Percentiles rank a stretch among this genome's conserved stretches.
These are phyloP conservation scores for Hypolimnas misippus DNA, from an alignment of 2,888 invertebrate species.

Conservation along the genomic window DNA sequence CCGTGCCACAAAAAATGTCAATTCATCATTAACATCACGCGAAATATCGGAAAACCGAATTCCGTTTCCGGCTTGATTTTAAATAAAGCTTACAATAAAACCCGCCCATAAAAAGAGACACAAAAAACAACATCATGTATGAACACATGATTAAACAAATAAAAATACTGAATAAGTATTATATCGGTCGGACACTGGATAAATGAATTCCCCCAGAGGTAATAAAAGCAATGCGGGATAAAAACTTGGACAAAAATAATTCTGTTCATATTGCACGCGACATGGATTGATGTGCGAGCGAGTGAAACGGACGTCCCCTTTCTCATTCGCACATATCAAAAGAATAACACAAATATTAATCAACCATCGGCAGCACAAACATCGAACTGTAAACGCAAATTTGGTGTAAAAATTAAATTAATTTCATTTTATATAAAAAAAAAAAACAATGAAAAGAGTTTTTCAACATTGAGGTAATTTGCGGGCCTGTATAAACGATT, in stretches of 20 bases:
- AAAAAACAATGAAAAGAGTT: constrained; percentile 5
- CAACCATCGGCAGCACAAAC: constrained; percentile 12
- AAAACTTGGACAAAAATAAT: constrained; percentile 54
- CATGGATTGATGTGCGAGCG: constrained; percentile 57
- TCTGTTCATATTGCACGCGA: constrained; percentile 54
- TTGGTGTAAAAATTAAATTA: constrained; percentile 25
- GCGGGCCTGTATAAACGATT: background rate
- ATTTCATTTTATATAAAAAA: constrained; percentile 13
- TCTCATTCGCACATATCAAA: constrained; percentile 16
- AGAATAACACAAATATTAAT: constrained; percentile 13
- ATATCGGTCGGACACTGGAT: constrained; percentile 49
- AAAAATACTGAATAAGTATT: constrained; percentile 47
- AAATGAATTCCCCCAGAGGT: constrained; percentile 50
- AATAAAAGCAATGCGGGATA: constrained; percentile 49
- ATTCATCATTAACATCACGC: background rate
- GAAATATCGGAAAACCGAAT: constrained; percentile 21
- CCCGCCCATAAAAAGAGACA: constrained; percentile 24
- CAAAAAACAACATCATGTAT: constrained; percentile 33
- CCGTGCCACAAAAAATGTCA: background rate
- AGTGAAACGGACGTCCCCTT: constrained; percentile 35
- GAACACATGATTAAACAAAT: constrained; percentile 41
- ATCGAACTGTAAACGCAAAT: constrained; percentile 13
- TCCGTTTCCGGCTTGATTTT: constrained; percentile 26
- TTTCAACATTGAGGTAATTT: background rate
- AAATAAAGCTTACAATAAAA: constrained; percentile 29